Evolutionary conservation across 2,888 invertebrate species (phyloP).

Genomic region (Pinctada fucata): DNA sequence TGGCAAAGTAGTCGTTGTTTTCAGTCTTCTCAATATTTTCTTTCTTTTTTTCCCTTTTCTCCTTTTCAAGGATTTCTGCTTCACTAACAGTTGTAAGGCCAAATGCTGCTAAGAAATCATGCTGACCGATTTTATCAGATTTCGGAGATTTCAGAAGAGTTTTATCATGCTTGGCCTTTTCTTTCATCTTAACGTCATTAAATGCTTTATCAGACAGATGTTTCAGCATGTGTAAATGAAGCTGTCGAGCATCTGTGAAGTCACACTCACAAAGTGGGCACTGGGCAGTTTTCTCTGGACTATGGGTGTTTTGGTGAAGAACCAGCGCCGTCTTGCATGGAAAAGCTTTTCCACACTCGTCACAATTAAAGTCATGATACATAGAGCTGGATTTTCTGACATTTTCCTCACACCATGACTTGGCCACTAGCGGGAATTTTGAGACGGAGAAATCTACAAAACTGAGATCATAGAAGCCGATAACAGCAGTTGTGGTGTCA

Average conservation of each 20-base stretch:
- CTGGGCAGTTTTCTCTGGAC: conserved; percentile 63
- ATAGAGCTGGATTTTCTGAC: conserved; percentile 66
- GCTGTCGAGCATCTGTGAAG: conserved; percentile 79
- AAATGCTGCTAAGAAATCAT: conserved; percentile 89
- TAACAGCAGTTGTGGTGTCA: conserved; percentile 23
- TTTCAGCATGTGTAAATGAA: conserved; percentile 69
- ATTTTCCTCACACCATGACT: conserved; percentile 85
- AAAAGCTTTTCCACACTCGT: conserved; percentile 74
- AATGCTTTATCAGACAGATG: conserved; percentile 67
- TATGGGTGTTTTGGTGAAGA: conserved; percentile 71
- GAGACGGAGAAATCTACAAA: conserved; percentile 88
- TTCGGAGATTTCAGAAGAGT: conserved; percentile 40
- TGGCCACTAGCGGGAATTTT: conserved; percentile 88
- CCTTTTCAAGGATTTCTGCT: conserved; percentile 27
- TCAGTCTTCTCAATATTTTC: conserved; percentile 49
- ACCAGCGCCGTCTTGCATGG: conserved; percentile 74
- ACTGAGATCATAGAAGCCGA: conserved; percentile 80
- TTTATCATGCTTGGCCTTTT: conserved; percentile 76
- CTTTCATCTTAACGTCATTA: conserved; percentile 56
- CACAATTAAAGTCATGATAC: conserved; percentile 74
- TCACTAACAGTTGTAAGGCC: conserved; percentile 80
- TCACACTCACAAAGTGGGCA: conserved; percentile 80
- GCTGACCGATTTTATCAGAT: conserved; percentile 77
- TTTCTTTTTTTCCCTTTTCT: conserved; percentile 40
- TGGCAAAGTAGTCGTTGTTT: conserved; percentile 65